A percentile compares a stretch with the other conserved stretches of the same genome.
These are phyloP conservation scores for Rallus limicola DNA, from an alignment of 2,113 vertebrate species.

Conservation along the genomic window DNA sequence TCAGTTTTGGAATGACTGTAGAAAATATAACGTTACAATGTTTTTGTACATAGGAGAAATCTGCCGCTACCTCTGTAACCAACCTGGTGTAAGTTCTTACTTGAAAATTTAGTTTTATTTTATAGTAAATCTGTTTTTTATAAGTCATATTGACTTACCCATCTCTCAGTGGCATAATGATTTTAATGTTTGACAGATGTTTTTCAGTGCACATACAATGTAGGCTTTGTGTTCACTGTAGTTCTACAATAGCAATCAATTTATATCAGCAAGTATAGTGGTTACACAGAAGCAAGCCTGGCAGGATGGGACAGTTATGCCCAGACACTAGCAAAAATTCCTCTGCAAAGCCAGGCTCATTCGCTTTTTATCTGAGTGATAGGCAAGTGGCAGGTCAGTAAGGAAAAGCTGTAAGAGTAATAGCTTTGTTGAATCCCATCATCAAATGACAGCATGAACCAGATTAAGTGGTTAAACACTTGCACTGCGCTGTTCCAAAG, in stretches of 20 bases:
- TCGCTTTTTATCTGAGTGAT: background rate
- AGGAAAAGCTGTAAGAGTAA: background rate
- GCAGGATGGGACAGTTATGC: background rate
- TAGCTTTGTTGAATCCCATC: background rate
- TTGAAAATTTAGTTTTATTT: background rate
- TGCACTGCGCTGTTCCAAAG: background rate
- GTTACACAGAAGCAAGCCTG: background rate
- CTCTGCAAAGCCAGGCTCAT: background rate
- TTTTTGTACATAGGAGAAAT: conserved; percentile 87
- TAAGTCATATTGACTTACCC: background rate
- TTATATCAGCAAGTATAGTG: background rate
- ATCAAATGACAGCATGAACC: background rate
- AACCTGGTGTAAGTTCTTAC: conserved; percentile 71
- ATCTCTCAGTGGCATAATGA: background rate
- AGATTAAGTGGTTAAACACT: background rate
- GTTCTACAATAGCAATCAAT: background rate
- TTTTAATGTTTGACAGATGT: background rate
- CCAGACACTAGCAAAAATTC: background rate
- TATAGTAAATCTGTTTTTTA: background rate
- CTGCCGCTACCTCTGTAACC: conserved; percentile 83
- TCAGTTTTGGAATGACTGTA: conserved; percentile 86
- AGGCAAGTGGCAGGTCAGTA: background rate
- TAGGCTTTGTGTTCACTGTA: background rate
- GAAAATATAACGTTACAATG: conserved; percentile 79
- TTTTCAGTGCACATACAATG: background rate